Base-by-base conservation (phyloP, 2,113 vertebrate genomes). In the Malurus melanocephalus region DNA sequence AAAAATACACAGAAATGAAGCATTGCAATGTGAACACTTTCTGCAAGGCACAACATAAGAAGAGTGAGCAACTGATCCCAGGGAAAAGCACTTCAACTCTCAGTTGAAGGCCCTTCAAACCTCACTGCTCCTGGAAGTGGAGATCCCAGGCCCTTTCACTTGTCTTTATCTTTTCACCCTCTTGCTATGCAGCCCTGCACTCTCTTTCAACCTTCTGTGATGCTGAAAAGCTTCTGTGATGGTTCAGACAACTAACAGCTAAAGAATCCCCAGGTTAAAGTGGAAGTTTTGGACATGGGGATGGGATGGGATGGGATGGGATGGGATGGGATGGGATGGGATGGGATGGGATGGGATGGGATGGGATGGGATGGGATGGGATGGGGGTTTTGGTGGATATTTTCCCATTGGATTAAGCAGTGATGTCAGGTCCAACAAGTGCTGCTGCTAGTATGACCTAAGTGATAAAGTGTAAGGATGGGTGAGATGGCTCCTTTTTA, bases 51-150 rank as follows among this genome's bases (percentile, higher is more conserved):
- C 16, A 69, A 26, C 17, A 16, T 35, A 45, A 56, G 56, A 66
- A 77, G n/a, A 0, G 0, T 8, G 11, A 16, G 35, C 38, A 62
- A 60, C 10, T 19, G 35, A 48, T 74, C 42, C 4, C 3, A 22
- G 21, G 35, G 60, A 27, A 69, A 82, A 46, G 55, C 42, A 61
- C 35, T 56, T 66, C 73, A 56, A 1, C 33, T 79, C 67, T 79
- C 38, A 38, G 38, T 38, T 38, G 38, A 38, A 38, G 38, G 42
- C 56, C n/a, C 43, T 53, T 76, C 51, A 60, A 46, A 76, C 28
- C 17, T 76, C 40, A 7, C 33, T 55, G 57, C n/a, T 85, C 18
- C 35, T 32, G 49, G 22, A 69, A 76, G 23, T 14, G 22, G 43
- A 66, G 23, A n/a, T 27, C 55, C 45, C 38, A 15, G 19, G 21